Base-by-base conservation (phyloP, 2,888 invertebrate genomes). In the Megastigmus dorsalis region DNA sequence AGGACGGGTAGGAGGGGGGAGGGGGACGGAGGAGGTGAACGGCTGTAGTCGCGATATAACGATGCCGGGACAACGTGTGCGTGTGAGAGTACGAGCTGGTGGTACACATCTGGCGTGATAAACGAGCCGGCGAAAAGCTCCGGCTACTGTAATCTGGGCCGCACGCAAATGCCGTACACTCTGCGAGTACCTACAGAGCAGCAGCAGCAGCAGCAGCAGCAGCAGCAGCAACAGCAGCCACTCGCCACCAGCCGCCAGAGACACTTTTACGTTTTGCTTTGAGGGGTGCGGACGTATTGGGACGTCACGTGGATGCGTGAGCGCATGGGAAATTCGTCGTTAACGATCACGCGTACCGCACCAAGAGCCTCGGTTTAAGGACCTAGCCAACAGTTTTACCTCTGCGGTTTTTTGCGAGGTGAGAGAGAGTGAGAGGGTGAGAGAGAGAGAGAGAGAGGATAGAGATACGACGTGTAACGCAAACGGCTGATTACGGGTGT, bases 21-120 rank as follows among this genome's bases (percentile, higher is more conserved):
- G n/a, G 28, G 28, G 15, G 50, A 28, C 9, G 59, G 43, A 60
- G 28, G n/a, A 43, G 7, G 41, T 6, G 18, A n/a, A n/a, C n/a
- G n/a, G n/a, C n/a, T n/a, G n/a, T n/a, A n/a, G n/a, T n/a, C n/a
- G 43, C 3, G 28, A 59, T 43, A 33, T 30, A 30, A 33, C 30
- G 30, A 7, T 15, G 43, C 38, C 10, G 36, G 7, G n/a, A 20
- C 5, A 41, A 33, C 23, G n/a, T 5, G 36, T 7, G 18, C 10
- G 52, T 2, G 18, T 9, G 48, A n/a, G n/a, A n/a, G n/a, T n/a
- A n/a, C n/a, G n/a, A n/a, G n/a, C n/a, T n/a, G n/a, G 26, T 18
- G 54, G 33, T 50, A 13, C 65, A 63, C 70, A 74, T 74, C 72
- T 63, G 68, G 68, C 71, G 60, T 75, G 75, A 75, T 75, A 71